Evolutionary conservation across 2,888 invertebrate genomes (phyloP).

Genomic region (Stenoptilia bipunctidactyla): DNA sequence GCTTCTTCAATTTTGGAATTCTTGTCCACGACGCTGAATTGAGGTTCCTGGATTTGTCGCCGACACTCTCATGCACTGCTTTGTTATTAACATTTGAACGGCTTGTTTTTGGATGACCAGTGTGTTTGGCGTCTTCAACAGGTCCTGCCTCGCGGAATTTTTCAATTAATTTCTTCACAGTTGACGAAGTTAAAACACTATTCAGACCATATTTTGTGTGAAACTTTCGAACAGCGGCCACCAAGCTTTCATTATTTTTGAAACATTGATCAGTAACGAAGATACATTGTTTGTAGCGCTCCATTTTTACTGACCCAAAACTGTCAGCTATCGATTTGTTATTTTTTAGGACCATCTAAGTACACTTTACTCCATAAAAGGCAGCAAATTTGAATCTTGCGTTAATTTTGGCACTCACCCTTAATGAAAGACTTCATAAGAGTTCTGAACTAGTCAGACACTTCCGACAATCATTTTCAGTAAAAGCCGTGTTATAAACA

Average conservation of each 20-base stretch:
- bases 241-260: constrained; percentile 18
- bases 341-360: too few species aligned
- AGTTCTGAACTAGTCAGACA: too few species aligned
- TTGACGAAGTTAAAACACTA: constrained; percentile 20
- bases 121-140: constrained; percentile 18
- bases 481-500: too few species aligned
- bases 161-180: constrained; percentile 23
- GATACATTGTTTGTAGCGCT: constrained; percentile 9
- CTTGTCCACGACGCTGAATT: constrained; percentile 20
- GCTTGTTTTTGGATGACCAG: constrained; percentile 19
- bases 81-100: constrained; percentile 17
- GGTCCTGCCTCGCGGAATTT: constrained; percentile 23
- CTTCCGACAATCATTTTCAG: too few species aligned
- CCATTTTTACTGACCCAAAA: too few species aligned
- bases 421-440: too few species aligned
- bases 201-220: constrained; percentile 22
- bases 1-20: constrained; percentile 18
- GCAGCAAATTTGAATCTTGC: too few species aligned
- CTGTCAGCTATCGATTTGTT: too few species aligned
- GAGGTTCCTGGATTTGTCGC: constrained; percentile 13
- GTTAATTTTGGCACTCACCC: too few species aligned
- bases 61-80: constrained; percentile 21
- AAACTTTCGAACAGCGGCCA: constrained; percentile 13
- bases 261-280: constrained; percentile 13
- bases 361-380: too few species aligned